phyloP scores from a whole-genome alignment of 1,140 invertebrate genomes.

The Plectrocnemia conspersa region DNA sequence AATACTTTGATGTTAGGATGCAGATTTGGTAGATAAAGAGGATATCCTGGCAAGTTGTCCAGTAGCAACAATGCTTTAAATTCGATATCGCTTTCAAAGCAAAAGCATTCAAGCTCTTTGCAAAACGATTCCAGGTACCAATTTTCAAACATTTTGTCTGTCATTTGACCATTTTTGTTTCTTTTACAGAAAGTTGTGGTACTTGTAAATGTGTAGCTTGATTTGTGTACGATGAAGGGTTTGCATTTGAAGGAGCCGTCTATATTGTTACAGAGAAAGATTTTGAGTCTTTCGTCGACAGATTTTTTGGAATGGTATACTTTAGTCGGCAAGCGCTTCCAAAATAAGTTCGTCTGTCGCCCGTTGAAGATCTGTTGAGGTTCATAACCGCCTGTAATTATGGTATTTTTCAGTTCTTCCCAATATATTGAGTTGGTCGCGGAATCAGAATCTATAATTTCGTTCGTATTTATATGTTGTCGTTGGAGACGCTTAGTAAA shows the following conservation, averaged over 20 bases:
- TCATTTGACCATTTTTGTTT: not conserved
- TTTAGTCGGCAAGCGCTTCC: not conserved
- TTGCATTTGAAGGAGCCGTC: slow-evolving; percentile 3
- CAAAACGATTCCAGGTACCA: slow-evolving; percentile 1
- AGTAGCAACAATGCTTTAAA: not conserved
- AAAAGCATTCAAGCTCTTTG: not conserved
- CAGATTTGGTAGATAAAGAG: not conserved
- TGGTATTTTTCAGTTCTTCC: not conserved
- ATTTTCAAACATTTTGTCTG: not conserved
- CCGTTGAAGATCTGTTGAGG: not conserved
- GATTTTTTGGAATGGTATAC: not conserved
- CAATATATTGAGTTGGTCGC: not conserved
- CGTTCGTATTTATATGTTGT: not conserved
- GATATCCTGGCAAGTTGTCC: not conserved
- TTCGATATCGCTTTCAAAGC: not conserved
- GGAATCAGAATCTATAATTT: not conserved
- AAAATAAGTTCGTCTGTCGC: not conserved
- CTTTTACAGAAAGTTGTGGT: not conserved
- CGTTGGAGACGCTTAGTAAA: not conserved
- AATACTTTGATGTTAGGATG: not conserved
- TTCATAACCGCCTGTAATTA: not conserved
- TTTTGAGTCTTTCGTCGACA: not conserved
- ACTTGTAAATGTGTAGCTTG: not conserved
- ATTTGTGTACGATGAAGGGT: not conserved
- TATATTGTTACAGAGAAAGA: not conserved